A percentile compares a stretch with the other conserved stretches of the same genome.
Conservation (phyloP, 2,888 invertebrate genomes). For the Iselma pallidipennis region DNA sequence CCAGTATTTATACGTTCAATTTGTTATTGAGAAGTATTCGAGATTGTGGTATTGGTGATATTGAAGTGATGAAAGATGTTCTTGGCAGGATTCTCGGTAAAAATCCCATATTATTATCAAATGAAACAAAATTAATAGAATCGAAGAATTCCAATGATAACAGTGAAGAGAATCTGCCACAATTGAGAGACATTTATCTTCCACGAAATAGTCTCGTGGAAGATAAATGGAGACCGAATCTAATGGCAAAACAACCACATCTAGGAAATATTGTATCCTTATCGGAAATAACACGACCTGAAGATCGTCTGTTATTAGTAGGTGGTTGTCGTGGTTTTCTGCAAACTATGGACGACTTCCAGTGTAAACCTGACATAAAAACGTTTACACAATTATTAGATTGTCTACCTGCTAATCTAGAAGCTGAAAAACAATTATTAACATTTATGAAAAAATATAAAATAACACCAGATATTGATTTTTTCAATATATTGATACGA, state of each 20-base stretch:
- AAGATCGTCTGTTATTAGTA: constrained; percentile 73
- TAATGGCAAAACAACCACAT: constrained; percentile 64
- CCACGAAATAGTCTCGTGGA: not conserved
- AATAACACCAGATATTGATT: constrained; percentile 74
- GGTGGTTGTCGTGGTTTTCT: constrained; percentile 82
- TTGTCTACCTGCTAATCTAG: constrained; percentile 66
- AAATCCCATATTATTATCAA: not conserved
- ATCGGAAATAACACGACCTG: constrained; percentile 61
- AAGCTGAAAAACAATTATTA: constrained; percentile 72
- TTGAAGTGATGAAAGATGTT: constrained; percentile 60
- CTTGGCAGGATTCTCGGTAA: constrained; percentile 35
- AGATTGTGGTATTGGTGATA: constrained; percentile 79
- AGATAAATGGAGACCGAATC: constrained; percentile 62
- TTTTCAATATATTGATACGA: constrained; percentile 86
- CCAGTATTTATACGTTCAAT: constrained; percentile 77
- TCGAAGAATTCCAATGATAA: not conserved
- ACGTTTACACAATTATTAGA: constrained; percentile 79
- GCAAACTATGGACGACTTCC: constrained; percentile 69
- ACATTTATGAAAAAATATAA: constrained; percentile 62
- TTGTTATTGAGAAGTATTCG: constrained; percentile 76
- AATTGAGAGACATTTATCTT: not conserved
- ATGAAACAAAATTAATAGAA: constrained; percentile 3
- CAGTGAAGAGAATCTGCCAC: not conserved
- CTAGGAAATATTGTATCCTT: constrained; percentile 65
- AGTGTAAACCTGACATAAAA: constrained; percentile 74